Evolutionary conservation across 1,140 invertebrate species (phyloP).

Genomic region (Drosophila navojoa): DNA sequence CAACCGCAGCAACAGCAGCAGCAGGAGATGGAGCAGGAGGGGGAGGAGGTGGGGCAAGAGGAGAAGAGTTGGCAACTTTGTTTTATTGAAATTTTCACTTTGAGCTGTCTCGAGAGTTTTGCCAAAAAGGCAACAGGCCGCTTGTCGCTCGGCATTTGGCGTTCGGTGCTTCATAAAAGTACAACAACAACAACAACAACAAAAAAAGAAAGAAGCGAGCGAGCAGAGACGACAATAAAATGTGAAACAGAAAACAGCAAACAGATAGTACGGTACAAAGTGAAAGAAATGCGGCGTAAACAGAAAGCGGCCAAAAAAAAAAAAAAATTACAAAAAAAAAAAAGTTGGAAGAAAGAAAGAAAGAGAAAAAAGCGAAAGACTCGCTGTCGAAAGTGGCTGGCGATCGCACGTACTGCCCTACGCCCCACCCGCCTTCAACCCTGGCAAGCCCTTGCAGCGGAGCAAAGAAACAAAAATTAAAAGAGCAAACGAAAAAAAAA

Average conservation of each 20-base stretch:
- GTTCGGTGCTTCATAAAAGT: slow-evolving; percentile 50
- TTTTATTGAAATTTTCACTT: slow-evolving; percentile 78
- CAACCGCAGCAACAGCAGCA: slow-evolving; percentile 24
- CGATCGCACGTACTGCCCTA: slow-evolving; percentile 14
- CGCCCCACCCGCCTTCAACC: not conserved
- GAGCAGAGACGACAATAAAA: slow-evolving; percentile 44
- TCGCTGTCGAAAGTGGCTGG: slow-evolving; percentile 62
- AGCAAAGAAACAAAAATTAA: slow-evolving; percentile 36
- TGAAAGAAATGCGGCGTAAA: slow-evolving; percentile 80
- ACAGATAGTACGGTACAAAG: slow-evolving; percentile 71
- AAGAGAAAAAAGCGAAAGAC: slow-evolving; percentile 60
- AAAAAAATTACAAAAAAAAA: slow-evolving; percentile 18
- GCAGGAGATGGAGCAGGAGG: slow-evolving; percentile 7
- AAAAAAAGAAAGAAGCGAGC: slow-evolving; percentile 19
- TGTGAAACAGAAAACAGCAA: slow-evolving; percentile 56
- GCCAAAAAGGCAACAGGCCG: slow-evolving; percentile 52
- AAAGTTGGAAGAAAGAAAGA: slow-evolving; percentile 9
- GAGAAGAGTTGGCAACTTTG: slow-evolving; percentile 36
- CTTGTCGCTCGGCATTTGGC: slow-evolving; percentile 31
- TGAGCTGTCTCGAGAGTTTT: slow-evolving; percentile 41
- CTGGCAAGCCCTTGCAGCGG: slow-evolving; percentile 40
- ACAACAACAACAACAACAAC: not conserved
- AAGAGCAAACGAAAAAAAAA: slow-evolving; percentile 42
- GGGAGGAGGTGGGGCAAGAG: not conserved
- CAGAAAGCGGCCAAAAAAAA: slow-evolving; percentile 62